Percentiles rank a stretch among this genome's conserved stretches.
phyloP scores from a whole-genome alignment of 2,888 invertebrate genomes.

The Serrognathus titanus region DNA sequence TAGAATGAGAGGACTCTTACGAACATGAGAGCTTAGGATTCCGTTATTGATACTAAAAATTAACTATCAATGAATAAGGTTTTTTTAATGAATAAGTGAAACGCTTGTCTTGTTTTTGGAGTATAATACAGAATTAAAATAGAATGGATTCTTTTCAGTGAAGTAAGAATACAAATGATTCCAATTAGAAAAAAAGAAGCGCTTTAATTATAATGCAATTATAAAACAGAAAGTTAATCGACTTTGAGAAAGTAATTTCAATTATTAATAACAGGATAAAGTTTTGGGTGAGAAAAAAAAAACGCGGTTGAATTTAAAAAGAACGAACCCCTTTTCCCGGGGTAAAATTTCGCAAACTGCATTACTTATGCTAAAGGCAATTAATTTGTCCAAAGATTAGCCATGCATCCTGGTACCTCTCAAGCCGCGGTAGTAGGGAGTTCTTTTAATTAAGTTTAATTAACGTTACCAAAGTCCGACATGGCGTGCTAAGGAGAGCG shows the following conservation, averaged over 20 bases:
- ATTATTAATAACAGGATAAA: background rate
- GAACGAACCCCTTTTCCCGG: background rate
- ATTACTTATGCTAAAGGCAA: conserved; percentile 49
- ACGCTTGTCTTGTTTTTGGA: no score
- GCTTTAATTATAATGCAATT: no score
- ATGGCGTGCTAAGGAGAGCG: conserved; percentile 39
- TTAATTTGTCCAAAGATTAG: conserved; percentile 52
- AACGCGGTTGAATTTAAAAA: background rate
- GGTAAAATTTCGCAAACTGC: conserved; percentile 31
- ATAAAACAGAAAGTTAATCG: background rate
- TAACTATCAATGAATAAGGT: no score
- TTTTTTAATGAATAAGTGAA: no score
- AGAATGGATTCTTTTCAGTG: no score
- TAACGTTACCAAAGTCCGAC: conserved; percentile 52
- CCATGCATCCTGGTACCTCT: conserved; percentile 49
- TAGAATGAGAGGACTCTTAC: no score
- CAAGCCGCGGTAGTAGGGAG: conserved; percentile 34
- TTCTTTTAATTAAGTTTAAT: conserved; percentile 55
- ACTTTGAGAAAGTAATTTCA: background rate
- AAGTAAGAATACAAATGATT: no score
- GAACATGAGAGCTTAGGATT: no score
- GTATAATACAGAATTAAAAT: no score
- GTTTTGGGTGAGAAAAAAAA: background rate
- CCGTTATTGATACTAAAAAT: no score
- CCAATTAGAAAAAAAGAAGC: no score